These are phyloP conservation scores for Pasiphila rectangulata DNA, from an alignment of 2,888 invertebrate genomes.

Conservation along the genomic window DNA sequence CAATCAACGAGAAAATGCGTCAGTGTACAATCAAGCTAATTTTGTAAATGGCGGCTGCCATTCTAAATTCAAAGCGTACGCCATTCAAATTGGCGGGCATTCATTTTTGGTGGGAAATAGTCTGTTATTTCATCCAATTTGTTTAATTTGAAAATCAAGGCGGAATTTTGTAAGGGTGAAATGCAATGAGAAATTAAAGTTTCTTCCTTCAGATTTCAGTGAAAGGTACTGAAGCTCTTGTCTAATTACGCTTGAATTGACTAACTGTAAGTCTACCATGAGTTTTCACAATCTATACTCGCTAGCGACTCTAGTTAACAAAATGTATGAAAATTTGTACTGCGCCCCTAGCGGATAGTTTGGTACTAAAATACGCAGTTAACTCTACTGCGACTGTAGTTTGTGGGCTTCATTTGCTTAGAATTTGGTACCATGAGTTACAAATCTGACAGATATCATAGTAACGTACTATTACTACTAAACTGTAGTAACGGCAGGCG, in stretches of 20 bases:
- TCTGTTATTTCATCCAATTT: conserved; percentile 35
- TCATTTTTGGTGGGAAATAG: conserved; percentile 37
- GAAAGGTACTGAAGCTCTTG: neutral
- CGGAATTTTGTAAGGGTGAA: neutral
- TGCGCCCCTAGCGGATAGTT: too few species aligned
- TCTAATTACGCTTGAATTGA: neutral
- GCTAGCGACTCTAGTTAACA: too few species aligned
- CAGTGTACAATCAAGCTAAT: conserved; percentile 36
- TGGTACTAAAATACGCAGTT: too few species aligned
- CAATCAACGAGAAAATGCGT: conserved; percentile 1
- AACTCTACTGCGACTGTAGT: too few species aligned
- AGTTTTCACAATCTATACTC: too few species aligned
- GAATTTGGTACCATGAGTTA: too few species aligned
- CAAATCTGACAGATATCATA: too few species aligned
- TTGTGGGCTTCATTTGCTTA: too few species aligned
- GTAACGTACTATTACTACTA: too few species aligned
- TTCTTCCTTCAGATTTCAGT: neutral
- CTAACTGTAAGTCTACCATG: neutral
- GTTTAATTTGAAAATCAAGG: conserved; percentile 29
- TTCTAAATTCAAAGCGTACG: conserved; percentile 37
- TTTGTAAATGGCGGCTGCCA: conserved; percentile 39
- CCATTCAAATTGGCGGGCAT: conserved; percentile 44
- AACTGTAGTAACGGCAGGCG: too few species aligned
- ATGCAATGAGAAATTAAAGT: conserved; percentile 10
- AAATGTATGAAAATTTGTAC: neutral